Base-by-base conservation (phyloP, 2,113 vertebrate species). In the Epinephelus lanceolatus region DNA sequence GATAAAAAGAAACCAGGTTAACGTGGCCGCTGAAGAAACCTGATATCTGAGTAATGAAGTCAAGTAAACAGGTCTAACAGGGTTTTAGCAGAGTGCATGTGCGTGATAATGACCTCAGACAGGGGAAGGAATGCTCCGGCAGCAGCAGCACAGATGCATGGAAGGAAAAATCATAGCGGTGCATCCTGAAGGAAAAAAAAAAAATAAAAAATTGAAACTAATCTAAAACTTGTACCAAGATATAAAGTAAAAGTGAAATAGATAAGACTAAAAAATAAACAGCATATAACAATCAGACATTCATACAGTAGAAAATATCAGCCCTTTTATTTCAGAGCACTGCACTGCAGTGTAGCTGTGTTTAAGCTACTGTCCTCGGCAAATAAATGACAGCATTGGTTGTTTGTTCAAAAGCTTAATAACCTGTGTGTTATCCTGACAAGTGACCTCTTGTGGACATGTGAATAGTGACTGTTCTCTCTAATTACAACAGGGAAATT, bases 11-110 rank as follows among this genome's bases (percentile, higher is more conserved):
- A 55, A 57, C 27, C 42, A 40, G 66, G 68, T 71, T 57, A 55
- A 57, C 66, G 56, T 13, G 51, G 67, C 73, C 42, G 57, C 72
- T 42, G 49, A 37, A 30, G 23, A 47, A 60, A 73, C 10, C 55
- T 14, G 23, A 65, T 4, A 23, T 65, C 47, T 19, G 30, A 13
- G 9, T 23, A 72, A 47, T 57, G 37, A 27, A 72, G 37, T 27
- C 70, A 13, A 9, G 1, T 5, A 59, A 71, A 59, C 23, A 30
- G 19, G 19, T 55, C 12, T 63, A n/a, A 21, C 76, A 37, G 19
- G 63, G 18, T 30, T 23, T 23, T 15, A 59, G 47, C 37, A n/a
- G 53, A 59, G 25, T 4, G 1, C 13, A 12, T 2, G 40, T 6
- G 1, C 12, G 7, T 3, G 61, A 52, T 30, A 23, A 78, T 57